Evolutionary conservation across 2,797 vertebrate species (phyloP).

Genomic region (Myotis daubentonii): DNA sequence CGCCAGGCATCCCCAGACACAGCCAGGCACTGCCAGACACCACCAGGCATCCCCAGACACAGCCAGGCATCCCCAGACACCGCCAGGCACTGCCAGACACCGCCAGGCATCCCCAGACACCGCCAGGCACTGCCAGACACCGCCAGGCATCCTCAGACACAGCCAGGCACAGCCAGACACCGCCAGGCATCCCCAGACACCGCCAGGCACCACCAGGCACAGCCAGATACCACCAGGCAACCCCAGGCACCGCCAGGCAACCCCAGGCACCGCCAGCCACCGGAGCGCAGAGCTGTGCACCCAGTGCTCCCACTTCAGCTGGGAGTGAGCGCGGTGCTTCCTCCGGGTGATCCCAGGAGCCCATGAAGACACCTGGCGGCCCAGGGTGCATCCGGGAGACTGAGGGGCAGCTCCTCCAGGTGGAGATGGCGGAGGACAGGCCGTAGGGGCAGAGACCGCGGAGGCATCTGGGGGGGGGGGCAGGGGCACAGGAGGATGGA

Average conservation of each 20-base stretch:
- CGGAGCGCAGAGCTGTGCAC: not conserved
- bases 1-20: too few relatives aligned
- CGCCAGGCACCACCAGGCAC: not conserved
- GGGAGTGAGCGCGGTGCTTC: too few relatives aligned
- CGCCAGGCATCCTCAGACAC: too few relatives aligned
- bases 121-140: too few relatives aligned
- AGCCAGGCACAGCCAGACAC: too few relatives aligned
- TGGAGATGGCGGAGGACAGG: not conserved
- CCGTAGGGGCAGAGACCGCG: fast-evolving
- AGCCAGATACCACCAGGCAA: not conserved
- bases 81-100: not conserved
- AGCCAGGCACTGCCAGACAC: too few relatives aligned
- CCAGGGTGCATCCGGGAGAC: not conserved
- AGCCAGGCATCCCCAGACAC: too few relatives aligned
- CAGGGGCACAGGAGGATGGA: not conserved
- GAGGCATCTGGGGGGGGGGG: not conserved
- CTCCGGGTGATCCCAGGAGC: fast-evolving
- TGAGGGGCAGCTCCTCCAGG: not conserved
- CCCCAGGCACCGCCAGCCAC: not conserved
- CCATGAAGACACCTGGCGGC: not conserved
- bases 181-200: too few relatives aligned
- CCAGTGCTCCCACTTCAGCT: too few relatives aligned
- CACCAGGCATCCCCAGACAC: too few relatives aligned
- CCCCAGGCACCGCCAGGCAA: too few relatives aligned
- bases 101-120: too few relatives aligned